Base-by-base conservation (phyloP, 2,113 vertebrate species). In the Grammomys surdaster region DNA sequence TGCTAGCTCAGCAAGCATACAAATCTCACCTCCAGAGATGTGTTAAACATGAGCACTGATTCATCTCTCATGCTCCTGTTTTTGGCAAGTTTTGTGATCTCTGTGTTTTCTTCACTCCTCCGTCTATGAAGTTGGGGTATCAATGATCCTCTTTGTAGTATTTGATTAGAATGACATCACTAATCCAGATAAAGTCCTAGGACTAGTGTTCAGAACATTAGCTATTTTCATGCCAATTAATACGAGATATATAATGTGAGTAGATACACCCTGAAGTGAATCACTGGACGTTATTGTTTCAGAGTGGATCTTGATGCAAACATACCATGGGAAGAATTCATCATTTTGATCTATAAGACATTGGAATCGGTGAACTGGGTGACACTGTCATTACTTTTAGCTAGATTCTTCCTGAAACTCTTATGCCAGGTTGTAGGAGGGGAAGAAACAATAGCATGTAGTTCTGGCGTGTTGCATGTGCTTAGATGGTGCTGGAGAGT, bases 121-220 rank as follows among this genome's bases (percentile, higher is more conserved):
- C 3, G 73, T 80, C 19, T 87, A 16, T 75, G 78, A 96, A 94
- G 31, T 84, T n/a, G 16, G 51, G 17, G 63, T 58, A 65, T 56
- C 24, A 72, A 63, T 22, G 73, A 40, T 84, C 16, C 8, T 93
- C 89, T 82, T 91, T 67, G 91, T 6, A 92, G 36, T 20, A 36
- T 69, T 96, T 86, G n/a, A 65, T 90, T 33, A 84, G 43, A 56
- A 80, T 92, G 63, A 76, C 65, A 8, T 48, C 88, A 13, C 82
- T 65, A 46, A 20, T 70, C 69, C 33, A 67, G 46, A 40, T 51
- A 65, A 46, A 51, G 4, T 51, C 70, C 40, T 48, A 28, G 96
- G 40, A 78, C 56, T 20, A 90, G 3, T n/a, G 7, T 22, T 28
- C 48, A 54, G 10, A 5, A 26, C 36, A 28, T 87, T 94, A 28